Evolutionary conservation across 2,113 vertebrate genomes (phyloP), one percentile per base, ranked within the genome.

Genomic region (Mirounga angustirostris): DNA sequence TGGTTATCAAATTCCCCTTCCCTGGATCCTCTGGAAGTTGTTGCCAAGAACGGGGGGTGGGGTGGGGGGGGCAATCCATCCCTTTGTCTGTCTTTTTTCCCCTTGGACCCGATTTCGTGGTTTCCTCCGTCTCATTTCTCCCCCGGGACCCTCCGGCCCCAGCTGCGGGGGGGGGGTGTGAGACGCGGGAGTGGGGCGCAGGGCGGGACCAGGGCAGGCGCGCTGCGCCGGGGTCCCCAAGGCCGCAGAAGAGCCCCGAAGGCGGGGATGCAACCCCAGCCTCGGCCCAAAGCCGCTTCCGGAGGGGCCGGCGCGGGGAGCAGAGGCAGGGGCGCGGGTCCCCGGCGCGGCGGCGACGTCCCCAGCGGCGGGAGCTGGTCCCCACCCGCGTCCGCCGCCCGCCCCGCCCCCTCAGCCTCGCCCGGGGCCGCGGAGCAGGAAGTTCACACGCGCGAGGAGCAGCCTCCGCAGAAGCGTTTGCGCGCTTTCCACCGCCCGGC

Each of bases 1-100:
- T 33, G 88, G 84, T 61, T 87, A 89, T 96, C 88, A 26, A 76
- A 83, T 92, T 88, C 74, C 67, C 56, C n/a, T 24, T 92, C 84
- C 93, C 96, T 58, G 87, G 90, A 93, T 93, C 43, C 91, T 58
- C 74, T 26, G 73, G 9, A 78, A 80, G 74, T 16, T 12, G 13
- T 24, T 83, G 91, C 88, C 91, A 76, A 90, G 52, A 83, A 73
- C 40, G 36, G 67, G 40, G 36, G 36, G 36, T 36, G 69, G 63
- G 12, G 61, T 26, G 59, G 61, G 19, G 30, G 50, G 74, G 18
- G 46, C 46, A 43, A 82, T 82, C 54, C 78, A 33, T 84, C 93
- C 19, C 74, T 69, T 61, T 15, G 33, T 80, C 59, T 88, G n/a
- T 94, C 74, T 22, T 43, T 54, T 12, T 33, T 18, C 50, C 56